A percentile compares a stretch with the other conserved stretches of the same genome.
Evolutionary conservation across 2,797 vertebrate species (phyloP).

Genomic region (Karalla daura): DNA sequence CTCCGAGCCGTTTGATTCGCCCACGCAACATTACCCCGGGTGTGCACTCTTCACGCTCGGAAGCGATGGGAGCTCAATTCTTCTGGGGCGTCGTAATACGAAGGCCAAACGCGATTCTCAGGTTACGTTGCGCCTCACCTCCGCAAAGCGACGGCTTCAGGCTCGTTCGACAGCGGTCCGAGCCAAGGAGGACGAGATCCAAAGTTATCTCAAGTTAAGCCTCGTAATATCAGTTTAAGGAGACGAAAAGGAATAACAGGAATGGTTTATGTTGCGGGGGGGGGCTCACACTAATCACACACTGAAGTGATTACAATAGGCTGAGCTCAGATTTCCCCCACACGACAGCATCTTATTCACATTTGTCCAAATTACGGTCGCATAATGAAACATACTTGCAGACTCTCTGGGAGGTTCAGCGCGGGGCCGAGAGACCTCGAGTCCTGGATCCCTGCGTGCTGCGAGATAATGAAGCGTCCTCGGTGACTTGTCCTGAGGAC

Average conservation of each 20-base stretch:
- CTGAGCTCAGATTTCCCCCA: not conserved
- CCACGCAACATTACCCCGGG: conserved; percentile 33
- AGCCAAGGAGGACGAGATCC: not conserved
- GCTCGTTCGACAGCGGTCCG: not conserved
- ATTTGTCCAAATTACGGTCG: not conserved
- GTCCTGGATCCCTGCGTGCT: conserved; percentile 15
- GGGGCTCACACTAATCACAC: no score
- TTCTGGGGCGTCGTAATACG: conserved; percentile 32
- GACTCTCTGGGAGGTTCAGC: conserved; percentile 15
- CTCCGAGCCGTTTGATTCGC: conserved; percentile 47
- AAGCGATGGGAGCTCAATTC: conserved; percentile 47
- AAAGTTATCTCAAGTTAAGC: not conserved
- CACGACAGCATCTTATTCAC: not conserved
- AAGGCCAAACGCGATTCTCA: conserved; percentile 46
- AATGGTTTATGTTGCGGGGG: not conserved
- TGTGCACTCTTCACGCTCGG: conserved; percentile 38
- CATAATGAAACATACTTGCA: conserved; percentile 12
- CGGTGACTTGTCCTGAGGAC: not conserved
- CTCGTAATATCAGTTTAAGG: not conserved
- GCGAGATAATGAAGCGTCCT: conserved; percentile 19
- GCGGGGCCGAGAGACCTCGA: not conserved
- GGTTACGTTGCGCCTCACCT: conserved; percentile 25
- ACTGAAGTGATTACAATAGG: not conserved
- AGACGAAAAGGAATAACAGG: not conserved
- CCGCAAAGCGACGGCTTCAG: conserved; percentile 15